These are phyloP conservation scores for Crocodylus rhombifer DNA, from an alignment of 2,797 vertebrate genomes.

Conservation along the genomic window DNA sequence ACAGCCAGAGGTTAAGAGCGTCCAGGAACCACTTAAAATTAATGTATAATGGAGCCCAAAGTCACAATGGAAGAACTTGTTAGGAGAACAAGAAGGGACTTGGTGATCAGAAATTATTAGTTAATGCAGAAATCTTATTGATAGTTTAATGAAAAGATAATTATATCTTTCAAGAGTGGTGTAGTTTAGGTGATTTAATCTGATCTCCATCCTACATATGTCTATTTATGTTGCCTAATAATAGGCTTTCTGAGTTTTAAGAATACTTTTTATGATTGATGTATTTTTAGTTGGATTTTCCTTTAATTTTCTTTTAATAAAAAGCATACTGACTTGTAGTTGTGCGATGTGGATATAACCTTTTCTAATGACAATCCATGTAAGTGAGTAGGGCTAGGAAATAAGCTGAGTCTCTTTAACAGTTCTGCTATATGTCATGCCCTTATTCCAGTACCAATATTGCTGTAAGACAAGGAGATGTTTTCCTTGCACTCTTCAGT, in stretches of 20 bases:
- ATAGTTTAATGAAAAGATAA: background rate
- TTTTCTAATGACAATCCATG: background rate
- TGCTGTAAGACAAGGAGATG: background rate
- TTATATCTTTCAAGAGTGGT: background rate
- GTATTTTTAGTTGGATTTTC: slow-evolving; percentile 13
- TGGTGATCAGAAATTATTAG: background rate
- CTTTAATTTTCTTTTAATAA: slow-evolving; percentile 11
- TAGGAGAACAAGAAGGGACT: background rate
- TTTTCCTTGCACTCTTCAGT: slow-evolving; percentile 40
- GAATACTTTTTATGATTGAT: background rate
- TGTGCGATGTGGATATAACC: background rate
- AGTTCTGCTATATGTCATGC: slow-evolving; percentile 20
- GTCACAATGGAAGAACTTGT: background rate
- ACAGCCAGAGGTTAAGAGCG: too few relatives aligned
- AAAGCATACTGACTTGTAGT: background rate
- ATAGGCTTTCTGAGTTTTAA: background rate
- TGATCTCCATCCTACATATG: background rate
- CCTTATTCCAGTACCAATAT: slow-evolving; percentile 16
- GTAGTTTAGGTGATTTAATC: background rate
- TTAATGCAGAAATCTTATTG: background rate
- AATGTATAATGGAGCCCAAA: too few relatives aligned
- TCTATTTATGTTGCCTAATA: background rate
- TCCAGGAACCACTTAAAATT: too few relatives aligned
- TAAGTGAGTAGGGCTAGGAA: background rate
- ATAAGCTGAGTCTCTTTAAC: slow-evolving; percentile 12